These are phyloP conservation scores for Auanema freiburgensis DNA, from an alignment of 2,888 invertebrate species.

Conservation along the genomic window DNA sequence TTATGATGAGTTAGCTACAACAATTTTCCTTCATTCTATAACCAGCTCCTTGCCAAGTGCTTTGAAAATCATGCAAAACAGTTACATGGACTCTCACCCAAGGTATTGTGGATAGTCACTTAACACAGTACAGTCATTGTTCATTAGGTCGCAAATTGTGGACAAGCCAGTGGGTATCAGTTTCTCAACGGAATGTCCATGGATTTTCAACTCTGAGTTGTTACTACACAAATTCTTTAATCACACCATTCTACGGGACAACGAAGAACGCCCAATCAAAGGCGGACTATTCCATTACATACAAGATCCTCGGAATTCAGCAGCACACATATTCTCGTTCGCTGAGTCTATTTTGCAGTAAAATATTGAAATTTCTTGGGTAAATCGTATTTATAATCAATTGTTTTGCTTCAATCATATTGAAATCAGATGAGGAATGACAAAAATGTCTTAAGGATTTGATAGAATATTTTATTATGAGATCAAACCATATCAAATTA, in stretches of 20 bases:
- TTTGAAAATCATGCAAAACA: conserved; percentile 24
- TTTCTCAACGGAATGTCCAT: background rate
- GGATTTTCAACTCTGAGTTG: background rate
- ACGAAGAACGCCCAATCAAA: conserved; percentile 23
- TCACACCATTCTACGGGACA: conserved; percentile 7
- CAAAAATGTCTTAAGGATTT: too few species aligned
- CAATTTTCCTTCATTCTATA: conserved; percentile 47
- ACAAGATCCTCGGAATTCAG: conserved; percentile 36
- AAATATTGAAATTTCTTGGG: conserved; percentile 5
- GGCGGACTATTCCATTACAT: conserved; percentile 44
- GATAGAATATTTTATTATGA: too few species aligned
- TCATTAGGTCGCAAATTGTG: too few species aligned
- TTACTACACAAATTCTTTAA: conserved; percentile 10
- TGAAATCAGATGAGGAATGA: too few species aligned
- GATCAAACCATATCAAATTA: too few species aligned
- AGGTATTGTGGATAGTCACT: too few species aligned
- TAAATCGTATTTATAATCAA: too few species aligned
- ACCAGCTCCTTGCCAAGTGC: conserved; percentile 34
- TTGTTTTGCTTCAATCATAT: too few species aligned
- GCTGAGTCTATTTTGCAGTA: conserved; percentile 37
- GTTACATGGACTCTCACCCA: conserved; percentile 25
- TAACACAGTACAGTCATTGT: too few species aligned
- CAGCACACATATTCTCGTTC: conserved; percentile 48
- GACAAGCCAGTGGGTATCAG: background rate
- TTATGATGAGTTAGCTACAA: conserved; percentile 47